Base-by-base conservation (phyloP, 2,888 invertebrate species). In the Bombylius major region DNA sequence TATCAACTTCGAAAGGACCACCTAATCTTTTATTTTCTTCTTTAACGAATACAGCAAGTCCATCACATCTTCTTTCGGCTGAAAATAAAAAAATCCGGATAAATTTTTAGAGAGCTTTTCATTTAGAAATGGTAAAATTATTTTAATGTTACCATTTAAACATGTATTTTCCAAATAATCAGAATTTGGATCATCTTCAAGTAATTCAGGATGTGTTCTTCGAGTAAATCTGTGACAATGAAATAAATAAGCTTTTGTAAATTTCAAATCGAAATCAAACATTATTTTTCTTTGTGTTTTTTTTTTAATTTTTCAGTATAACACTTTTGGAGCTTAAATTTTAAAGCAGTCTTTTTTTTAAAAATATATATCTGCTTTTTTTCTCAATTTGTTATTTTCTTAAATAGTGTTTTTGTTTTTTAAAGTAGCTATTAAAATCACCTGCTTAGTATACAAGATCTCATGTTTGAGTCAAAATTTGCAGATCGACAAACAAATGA, bases 161-260 rank as follows among this genome's bases (percentile, higher is more conserved):
- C 93, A 93, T 51, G 91, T 89, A 67, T 93, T 93, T 77, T 93
- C 93, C 66, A 93, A 77, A 71, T 93, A 93, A 70, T 93, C 92
- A 1, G 88, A 85, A 69, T 88, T 89, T 4, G 89, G 85, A 69
- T 92, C 90, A 65, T 91, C 89, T 70, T 88, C 87, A 51, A 92
- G 74, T 12, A 89, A 75, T 65, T 89, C 88, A 0, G 92, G 90
- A 70, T 91, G 90, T 0, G 91, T 90, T 66, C 92, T 78, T 65
- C 91, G 77, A 0, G 92, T 93, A 67, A 89, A 90, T 62, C 83
- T 76, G 23, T 45, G 34, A 47, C 4, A 42, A 42, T 42, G 4
- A 50, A 11, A 42, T 39, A 23, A 23, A 23, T 23, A 2, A 23
- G 23, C 23, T 23, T 23, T 23, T 1, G 3, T 23, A 23, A 23